Percentiles rank a stretch among this genome's conserved stretches.
phyloP scores from a whole-genome alignment of 2,113 vertebrate genomes.

The Cynocephalus volans region DNA sequence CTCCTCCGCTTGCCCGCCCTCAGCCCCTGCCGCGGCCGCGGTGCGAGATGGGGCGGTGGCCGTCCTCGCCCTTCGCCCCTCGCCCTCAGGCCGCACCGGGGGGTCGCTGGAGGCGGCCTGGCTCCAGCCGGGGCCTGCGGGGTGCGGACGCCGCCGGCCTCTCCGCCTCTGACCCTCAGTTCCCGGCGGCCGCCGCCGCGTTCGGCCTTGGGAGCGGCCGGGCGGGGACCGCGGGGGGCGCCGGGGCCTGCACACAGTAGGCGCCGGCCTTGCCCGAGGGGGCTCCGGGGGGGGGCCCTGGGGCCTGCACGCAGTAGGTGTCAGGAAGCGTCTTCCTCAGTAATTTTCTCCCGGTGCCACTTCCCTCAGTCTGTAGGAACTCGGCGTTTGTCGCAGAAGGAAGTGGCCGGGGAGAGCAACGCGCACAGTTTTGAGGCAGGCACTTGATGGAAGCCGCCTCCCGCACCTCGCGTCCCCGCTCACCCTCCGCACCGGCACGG shows the following conservation, averaged over 20 bases:
- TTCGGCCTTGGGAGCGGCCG: too few relatives aligned
- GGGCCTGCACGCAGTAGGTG: neutral
- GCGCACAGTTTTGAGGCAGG: neutral
- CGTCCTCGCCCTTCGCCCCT: too few relatives aligned
- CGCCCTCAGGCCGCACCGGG: too few relatives aligned
- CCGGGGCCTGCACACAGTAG: neutral
- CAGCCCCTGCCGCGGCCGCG: neutral
- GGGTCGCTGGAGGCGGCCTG: neutral
- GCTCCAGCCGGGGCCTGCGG: neutral
- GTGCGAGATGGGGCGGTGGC: neutral
- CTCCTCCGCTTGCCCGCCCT: neutral
- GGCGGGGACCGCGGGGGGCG: neutral
- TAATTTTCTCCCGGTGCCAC: too few relatives aligned
- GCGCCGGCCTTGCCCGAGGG: neutral
- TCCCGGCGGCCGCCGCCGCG: neutral
- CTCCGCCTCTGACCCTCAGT: too few relatives aligned
- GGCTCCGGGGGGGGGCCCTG: neutral
- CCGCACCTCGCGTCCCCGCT: neutral
- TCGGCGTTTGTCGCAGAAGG: neutral
- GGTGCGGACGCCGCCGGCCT: neutral
- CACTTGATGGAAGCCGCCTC: neutral
- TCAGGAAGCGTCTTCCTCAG: too few relatives aligned
- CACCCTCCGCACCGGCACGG: too few relatives aligned
- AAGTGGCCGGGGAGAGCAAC: neutral
- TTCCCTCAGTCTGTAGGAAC: neutral